Evolutionary conservation across 2,113 vertebrate genomes (phyloP).

Genomic region (Cynoglossus semilaevis): DNA sequence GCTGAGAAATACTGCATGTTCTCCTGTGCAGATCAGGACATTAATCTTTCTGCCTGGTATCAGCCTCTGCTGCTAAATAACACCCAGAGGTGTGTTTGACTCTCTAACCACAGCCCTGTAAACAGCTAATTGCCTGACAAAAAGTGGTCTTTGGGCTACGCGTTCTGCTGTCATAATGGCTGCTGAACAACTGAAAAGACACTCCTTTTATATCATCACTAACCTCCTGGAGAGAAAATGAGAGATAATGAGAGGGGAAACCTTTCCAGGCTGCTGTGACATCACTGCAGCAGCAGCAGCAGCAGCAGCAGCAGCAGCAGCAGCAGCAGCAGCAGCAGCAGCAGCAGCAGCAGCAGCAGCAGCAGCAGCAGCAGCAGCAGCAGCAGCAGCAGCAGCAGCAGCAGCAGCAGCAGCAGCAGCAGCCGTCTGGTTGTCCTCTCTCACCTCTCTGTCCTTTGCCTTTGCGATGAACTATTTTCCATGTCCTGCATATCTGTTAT

Average conservation of each 20-base stretch:
- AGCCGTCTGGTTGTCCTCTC: slow-evolving; percentile 18
- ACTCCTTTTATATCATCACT: slow-evolving; percentile 23
- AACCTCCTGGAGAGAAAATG: slow-evolving; percentile 42
- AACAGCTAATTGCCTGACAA: slow-evolving; percentile 4
- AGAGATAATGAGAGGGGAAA: slow-evolving; percentile 33
- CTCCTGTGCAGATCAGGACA: slow-evolving; percentile 3
- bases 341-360: slow-evolving; percentile 48
- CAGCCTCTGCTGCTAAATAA: slow-evolving; percentile 7
- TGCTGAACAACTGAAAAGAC: slow-evolving; percentile 25
- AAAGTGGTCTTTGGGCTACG: slow-evolving; percentile 1
- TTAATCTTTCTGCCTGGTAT: background rate
- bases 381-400: slow-evolving; percentile 48
- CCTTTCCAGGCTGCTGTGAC: slow-evolving; percentile 47
- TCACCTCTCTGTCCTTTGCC: background rate
- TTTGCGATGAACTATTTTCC: slow-evolving; percentile 1
- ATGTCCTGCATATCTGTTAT: background rate
- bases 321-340: slow-evolving; percentile 49
- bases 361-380: slow-evolving; percentile 48
- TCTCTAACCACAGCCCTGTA: slow-evolving; percentile 23
- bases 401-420: slow-evolving; percentile 51
- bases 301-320: slow-evolving; percentile 48
- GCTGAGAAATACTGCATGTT: slow-evolving; percentile 14
- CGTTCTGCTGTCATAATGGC: slow-evolving; percentile 22
- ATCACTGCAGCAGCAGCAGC: slow-evolving; percentile 44
- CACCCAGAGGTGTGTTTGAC: slow-evolving; percentile 2